These are phyloP conservation scores for Ursus arctos DNA, from an alignment of 2,113 vertebrate genomes.

Conservation along the genomic window DNA sequence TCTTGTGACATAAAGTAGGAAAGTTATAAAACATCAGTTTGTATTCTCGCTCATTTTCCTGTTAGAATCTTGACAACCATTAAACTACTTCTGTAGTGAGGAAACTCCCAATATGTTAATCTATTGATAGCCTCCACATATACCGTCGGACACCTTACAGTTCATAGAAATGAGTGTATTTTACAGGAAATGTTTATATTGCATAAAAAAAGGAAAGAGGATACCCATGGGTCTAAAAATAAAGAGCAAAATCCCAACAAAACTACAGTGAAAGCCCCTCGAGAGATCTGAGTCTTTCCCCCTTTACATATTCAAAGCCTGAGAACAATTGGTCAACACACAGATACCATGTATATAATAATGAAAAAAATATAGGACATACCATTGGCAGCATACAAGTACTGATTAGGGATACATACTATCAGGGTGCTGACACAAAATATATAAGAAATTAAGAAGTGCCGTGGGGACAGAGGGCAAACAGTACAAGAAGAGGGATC, in stretches of 20 bases:
- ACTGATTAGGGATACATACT: neutral
- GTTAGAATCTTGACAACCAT: neutral
- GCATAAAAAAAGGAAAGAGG: neutral
- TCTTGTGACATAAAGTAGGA: neutral
- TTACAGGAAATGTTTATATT: neutral
- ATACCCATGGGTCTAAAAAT: neutral
- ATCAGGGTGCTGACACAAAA: neutral
- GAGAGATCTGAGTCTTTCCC: neutral
- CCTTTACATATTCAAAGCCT: neutral
- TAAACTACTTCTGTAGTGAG: neutral
- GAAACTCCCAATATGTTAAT: neutral
- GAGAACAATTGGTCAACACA: neutral
- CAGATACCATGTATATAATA: neutral
- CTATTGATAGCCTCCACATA: fast-evolving
- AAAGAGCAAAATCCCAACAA: neutral
- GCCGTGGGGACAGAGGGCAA: neutral
- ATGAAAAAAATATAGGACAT: neutral
- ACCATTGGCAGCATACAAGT: neutral
- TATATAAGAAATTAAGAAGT: neutral
- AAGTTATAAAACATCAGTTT: neutral
- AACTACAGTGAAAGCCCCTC: neutral
- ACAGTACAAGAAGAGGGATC: neutral
- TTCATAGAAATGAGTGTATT: neutral
- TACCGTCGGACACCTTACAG: neutral
- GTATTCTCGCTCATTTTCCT: neutral